Conservation (phyloP, 2,888 invertebrate species). For the Iphiclides podalirius region DNA sequence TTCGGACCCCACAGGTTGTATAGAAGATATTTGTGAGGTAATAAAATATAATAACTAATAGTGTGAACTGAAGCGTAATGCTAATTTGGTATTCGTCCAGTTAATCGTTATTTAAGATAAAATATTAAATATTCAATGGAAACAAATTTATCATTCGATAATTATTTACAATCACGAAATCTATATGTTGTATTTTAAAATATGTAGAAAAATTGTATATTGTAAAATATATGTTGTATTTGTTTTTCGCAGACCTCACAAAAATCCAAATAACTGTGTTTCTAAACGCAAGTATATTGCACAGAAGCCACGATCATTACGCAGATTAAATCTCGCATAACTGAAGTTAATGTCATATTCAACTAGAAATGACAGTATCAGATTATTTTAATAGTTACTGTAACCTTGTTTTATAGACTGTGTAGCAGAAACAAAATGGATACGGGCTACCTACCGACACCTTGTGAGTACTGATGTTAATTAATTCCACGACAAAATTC, state of each 20-base stretch:
- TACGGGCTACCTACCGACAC: too few species aligned
- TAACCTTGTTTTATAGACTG: conserved; percentile 31
- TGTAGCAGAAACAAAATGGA: conserved; percentile 2
- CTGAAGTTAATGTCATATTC: conserved; percentile 43
- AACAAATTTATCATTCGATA: too few species aligned
- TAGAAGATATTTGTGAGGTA: conserved; percentile 68
- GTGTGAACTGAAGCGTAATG: conserved; percentile 26
- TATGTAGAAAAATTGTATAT: too few species aligned
- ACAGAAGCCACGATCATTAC: conserved; percentile 33
- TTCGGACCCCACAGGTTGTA: conserved; percentile 69
- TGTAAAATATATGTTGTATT: conserved; percentile 24
- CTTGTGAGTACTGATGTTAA: too few species aligned
- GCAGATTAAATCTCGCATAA: conserved; percentile 45
- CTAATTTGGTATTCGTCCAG: conserved; percentile 1
- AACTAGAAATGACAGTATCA: conserved; percentile 31
- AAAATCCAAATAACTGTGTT: conserved; percentile 29
- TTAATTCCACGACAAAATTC: too few species aligned
- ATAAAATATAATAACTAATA: conserved; percentile 68
- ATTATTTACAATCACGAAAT: too few species aligned
- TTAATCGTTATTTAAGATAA: too few species aligned
- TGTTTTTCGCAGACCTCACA: conserved; percentile 20
- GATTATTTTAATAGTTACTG: conserved; percentile 30
- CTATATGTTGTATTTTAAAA: too few species aligned
- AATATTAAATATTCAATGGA: too few species aligned
- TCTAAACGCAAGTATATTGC: neutral